A percentile compares a stretch with the other conserved stretches of the same genome.
These are phyloP conservation scores for Drosophila carrolli DNA, from an alignment of 1,140 invertebrate species.

Conservation along the genomic window DNA sequence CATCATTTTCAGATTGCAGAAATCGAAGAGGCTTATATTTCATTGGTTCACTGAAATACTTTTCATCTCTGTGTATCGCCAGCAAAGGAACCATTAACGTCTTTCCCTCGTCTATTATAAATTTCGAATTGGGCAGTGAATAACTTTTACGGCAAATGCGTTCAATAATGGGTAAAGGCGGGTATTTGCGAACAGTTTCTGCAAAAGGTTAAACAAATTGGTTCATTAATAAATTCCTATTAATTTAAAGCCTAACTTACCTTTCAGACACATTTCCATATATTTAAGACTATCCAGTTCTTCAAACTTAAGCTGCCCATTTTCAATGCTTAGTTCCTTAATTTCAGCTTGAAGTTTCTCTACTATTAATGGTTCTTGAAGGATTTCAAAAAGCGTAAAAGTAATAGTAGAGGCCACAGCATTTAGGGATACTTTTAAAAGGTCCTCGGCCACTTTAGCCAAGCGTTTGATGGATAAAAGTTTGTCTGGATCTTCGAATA, in stretches of 20 bases:
- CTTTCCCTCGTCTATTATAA: constrained; percentile 79
- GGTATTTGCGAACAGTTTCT: constrained; percentile 85
- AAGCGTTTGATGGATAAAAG: constrained; percentile 66
- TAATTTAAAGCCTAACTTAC: constrained; percentile 10
- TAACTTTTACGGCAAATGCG: constrained; percentile 70
- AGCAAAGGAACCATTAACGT: constrained; percentile 71
- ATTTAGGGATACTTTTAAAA: constrained; percentile 65
- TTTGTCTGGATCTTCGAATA: constrained; percentile 62
- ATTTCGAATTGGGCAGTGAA: constrained; percentile 56
- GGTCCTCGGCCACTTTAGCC: constrained; percentile 67
- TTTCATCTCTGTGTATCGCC: constrained; percentile 86
- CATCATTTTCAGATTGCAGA: constrained; percentile 41
- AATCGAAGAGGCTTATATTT: constrained; percentile 87
- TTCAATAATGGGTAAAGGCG: constrained; percentile 77
- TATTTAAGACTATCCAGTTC: constrained; percentile 61
- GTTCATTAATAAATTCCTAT: too few species aligned
- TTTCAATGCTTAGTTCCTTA: constrained; percentile 26
- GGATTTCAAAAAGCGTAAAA: constrained; percentile 66
- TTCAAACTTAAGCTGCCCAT: constrained; percentile 50
- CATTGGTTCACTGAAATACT: constrained; percentile 87
- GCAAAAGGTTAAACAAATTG: constrained; percentile 3
- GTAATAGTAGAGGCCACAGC: constrained; percentile 60
- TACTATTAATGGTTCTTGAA: constrained; percentile 64
- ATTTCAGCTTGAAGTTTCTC: constrained; percentile 67
- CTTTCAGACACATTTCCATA: constrained; percentile 75